A percentile compares a stretch with the other conserved stretches of the same genome.
Evolutionary conservation across 2,113 vertebrate genomes (phyloP).

Genomic region (Neotoma lepida): DNA sequence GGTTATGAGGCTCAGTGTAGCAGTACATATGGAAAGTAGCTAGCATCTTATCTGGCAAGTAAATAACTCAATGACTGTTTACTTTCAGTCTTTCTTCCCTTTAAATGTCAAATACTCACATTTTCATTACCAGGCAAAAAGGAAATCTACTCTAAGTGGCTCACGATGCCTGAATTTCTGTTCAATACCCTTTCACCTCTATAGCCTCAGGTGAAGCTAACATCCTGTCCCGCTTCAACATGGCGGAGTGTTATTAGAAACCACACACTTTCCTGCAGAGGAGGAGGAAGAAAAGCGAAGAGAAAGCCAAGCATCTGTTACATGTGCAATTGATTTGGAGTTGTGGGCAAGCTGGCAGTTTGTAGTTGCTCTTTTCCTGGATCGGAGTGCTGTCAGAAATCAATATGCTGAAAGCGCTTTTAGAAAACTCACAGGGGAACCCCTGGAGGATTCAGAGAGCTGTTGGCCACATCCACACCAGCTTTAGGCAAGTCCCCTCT

Average conservation of each 20-base stretch:
- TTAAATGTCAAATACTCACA: constrained; percentile 41
- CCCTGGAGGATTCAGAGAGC: constrained; percentile 63
- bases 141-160: constrained; percentile 24
- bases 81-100: background rate
- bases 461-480: constrained; percentile 23
- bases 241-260: constrained; percentile 60
- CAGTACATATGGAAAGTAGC: constrained; percentile 30
- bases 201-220: constrained; percentile 44
- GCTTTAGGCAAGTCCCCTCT: constrained; percentile 4
- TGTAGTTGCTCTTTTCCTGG: constrained; percentile 76
- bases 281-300: constrained; percentile 35
- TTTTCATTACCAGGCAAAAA: constrained; percentile 46
- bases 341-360: constrained; percentile 69
- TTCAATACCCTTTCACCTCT: constrained; percentile 42
- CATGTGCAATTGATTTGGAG: constrained; percentile 69
- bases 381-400: constrained; percentile 70
- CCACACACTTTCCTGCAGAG: constrained; percentile 43
- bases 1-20: background rate
- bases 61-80: constrained; percentile 26
- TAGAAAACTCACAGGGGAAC: constrained; percentile 46
- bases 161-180: constrained; percentile 30
- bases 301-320: constrained; percentile 69
- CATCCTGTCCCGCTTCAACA: background rate
- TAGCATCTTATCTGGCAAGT: constrained; percentile 6
- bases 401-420: constrained; percentile 76